Evolutionary conservation across 35 echinoderm and acorn worm species (phyloP).

Genomic region (Heliocidaris tuberculata): DNA sequence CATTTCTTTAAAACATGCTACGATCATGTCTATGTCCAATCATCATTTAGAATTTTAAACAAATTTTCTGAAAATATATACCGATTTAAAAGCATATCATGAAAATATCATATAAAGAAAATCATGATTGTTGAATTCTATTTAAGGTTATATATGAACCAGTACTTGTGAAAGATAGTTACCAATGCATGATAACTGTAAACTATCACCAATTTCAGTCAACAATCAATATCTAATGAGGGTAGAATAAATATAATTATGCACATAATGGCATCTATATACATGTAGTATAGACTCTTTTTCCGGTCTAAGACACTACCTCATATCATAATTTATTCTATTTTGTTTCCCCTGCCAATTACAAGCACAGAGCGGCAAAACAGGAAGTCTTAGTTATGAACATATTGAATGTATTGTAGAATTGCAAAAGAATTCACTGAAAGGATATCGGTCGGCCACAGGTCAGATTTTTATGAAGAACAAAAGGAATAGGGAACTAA

Average conservation of each 20-base stretch:
- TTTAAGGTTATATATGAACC: too few species aligned
- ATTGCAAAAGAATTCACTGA: background rate
- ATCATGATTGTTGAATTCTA: too few species aligned
- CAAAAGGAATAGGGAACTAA: background rate
- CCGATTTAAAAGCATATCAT: too few species aligned
- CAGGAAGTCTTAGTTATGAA: slow-evolving; percentile 17
- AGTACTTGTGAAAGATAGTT: too few species aligned
- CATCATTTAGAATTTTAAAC: background rate
- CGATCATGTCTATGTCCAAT: too few species aligned
- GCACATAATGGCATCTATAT: background rate
- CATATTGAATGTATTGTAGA: background rate
- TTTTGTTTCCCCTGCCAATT: background rate
- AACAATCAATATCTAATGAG: background rate
- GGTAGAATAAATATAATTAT: background rate
- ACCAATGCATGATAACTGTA: too few species aligned
- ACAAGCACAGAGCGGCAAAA: background rate
- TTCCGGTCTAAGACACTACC: background rate
- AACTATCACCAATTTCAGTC: background rate
- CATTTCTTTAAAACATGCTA: too few species aligned
- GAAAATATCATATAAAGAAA: too few species aligned
- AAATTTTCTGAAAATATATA: background rate
- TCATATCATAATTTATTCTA: background rate
- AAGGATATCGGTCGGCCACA: background rate
- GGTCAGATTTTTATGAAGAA: background rate
- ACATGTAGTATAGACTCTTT: background rate